Conservation (phyloP, 37 sponge, comb jelly and placozoan species). For the Spongilla lacustris region DNA sequence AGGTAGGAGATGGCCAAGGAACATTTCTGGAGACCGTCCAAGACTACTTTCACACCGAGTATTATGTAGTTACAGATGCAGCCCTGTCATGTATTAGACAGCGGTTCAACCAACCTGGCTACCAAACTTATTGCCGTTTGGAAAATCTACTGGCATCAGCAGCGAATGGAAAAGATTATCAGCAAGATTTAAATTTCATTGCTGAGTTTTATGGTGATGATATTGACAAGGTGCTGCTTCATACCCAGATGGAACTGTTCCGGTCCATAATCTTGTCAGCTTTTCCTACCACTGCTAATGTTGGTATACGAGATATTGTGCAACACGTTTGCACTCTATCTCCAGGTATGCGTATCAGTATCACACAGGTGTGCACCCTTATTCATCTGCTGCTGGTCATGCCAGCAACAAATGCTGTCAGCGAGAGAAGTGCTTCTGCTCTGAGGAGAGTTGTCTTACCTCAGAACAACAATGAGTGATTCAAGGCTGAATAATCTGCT, state of each 20-base stretch:
- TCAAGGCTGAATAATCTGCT: slow-evolving; percentile 51
- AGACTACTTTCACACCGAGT: slow-evolving; percentile 29
- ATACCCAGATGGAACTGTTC: slow-evolving; percentile 1
- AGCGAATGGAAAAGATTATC: slow-evolving; percentile 6
- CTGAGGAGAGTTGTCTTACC: slow-evolving; percentile 48
- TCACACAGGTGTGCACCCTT: slow-evolving; percentile 20
- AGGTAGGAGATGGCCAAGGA: slow-evolving; percentile 24
- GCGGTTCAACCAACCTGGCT: slow-evolving; percentile 58
- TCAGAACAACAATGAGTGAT: slow-evolving; percentile 54
- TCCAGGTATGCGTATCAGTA: not conserved
- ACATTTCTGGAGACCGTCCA: slow-evolving; percentile 22
- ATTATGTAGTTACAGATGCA: slow-evolving; percentile 39
- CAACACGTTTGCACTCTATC: not conserved
- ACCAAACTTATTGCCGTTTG: slow-evolving; percentile 19
- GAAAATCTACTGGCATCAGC: slow-evolving; percentile 26
- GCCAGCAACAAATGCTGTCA: slow-evolving; percentile 25
- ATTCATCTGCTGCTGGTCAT: slow-evolving; percentile 49
- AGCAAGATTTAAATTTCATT: slow-evolving; percentile 12
- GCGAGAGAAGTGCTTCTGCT: slow-evolving; percentile 44
- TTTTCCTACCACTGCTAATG: not conserved
- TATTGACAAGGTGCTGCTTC: slow-evolving; percentile 2
- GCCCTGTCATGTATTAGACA: slow-evolving; percentile 15
- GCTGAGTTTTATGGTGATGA: slow-evolving; percentile 21
- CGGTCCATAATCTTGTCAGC: not conserved
- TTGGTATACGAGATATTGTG: slow-evolving; percentile 1